phyloP scores from a whole-genome alignment of 2,797 vertebrate genomes.

The Megaceryle alcyon region DNA sequence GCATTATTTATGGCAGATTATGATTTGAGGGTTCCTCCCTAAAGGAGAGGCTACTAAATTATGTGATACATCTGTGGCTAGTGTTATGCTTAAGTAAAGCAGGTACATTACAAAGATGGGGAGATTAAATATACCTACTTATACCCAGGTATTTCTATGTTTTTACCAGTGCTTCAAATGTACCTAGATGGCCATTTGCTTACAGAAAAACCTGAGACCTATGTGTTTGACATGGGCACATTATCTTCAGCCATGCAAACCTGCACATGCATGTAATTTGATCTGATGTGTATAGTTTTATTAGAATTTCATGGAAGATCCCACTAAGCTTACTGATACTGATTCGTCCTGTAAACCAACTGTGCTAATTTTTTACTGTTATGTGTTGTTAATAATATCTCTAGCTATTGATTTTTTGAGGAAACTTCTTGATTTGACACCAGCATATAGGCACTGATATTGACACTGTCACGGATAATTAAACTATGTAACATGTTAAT shows the following conservation, averaged over 20 bases:
- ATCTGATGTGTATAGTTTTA: background rate
- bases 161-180: background rate
- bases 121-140: background rate
- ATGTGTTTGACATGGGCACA: no score
- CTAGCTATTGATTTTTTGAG: background rate
- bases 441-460: background rate
- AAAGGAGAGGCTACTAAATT: background rate
- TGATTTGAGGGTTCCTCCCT: background rate
- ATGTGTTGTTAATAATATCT: background rate
- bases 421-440: background rate
- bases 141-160: fast-evolving
- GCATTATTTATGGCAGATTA: background rate
- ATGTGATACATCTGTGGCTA: background rate
- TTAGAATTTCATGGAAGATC: background rate
- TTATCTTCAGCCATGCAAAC: background rate
- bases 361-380: background rate
- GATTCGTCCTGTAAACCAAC: background rate
- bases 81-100: background rate
- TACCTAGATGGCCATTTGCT: background rate
- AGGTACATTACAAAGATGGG: background rate
- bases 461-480: background rate
- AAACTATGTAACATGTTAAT: background rate
- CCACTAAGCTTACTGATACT: background rate
- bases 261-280: background rate
- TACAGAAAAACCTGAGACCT: background rate